phyloP scores from a whole-genome alignment of 2,888 invertebrate genomes.

The Acrocera orbiculus region DNA sequence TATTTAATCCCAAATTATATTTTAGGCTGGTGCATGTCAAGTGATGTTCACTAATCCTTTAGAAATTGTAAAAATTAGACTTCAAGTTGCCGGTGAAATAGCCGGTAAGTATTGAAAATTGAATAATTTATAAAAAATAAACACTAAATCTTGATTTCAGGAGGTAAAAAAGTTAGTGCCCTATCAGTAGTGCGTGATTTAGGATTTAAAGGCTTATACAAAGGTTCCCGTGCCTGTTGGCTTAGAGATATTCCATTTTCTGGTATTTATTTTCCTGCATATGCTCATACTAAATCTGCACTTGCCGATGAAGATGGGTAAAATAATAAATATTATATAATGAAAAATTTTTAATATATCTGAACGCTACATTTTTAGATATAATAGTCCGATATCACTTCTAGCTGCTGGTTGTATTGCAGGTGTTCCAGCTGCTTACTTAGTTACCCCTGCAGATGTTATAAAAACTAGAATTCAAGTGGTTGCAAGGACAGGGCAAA shows the following conservation, averaged over 20 bases:
- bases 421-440: constrained; percentile 90
- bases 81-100: constrained; percentile 97
- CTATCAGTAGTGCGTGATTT: constrained; percentile 83
- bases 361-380: constrained; percentile 25
- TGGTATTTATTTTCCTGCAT: constrained; percentile 94
- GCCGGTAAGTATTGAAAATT: constrained; percentile 34
- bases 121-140: neutral
- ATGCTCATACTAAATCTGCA: constrained; percentile 83
- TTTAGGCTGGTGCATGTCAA: constrained; percentile 77
- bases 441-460: constrained; percentile 98
- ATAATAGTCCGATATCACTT: constrained; percentile 75
- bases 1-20: constrained; percentile 9
- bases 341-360: neutral
- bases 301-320: constrained; percentile 85
- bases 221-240: constrained; percentile 87
- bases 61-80: constrained; percentile 96
- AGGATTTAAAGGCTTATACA: constrained; percentile 90
- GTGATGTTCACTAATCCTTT: constrained; percentile 98
- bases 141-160: constrained; percentile 10
- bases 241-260: constrained; percentile 93
- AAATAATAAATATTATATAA: neutral
- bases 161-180: constrained; percentile 65
- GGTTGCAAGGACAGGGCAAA: constrained; percentile 86
- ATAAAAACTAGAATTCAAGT: constrained; percentile 92
- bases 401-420: constrained; percentile 75